phyloP scores from a whole-genome alignment of 1,140 invertebrate genomes.

The Orius laevigatus region DNA sequence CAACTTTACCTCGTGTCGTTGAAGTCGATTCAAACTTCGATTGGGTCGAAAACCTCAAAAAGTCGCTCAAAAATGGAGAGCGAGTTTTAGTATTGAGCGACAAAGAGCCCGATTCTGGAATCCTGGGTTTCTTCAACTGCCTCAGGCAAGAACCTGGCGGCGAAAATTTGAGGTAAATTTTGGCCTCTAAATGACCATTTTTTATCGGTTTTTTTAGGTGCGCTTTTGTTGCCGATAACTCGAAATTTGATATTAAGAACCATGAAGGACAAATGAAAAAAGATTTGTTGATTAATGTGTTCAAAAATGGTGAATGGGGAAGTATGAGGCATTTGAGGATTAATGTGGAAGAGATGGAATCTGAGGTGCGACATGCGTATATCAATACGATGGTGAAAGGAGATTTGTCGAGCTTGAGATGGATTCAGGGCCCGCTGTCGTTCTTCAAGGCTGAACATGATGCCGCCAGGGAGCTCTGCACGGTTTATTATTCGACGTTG shows the following conservation, averaged over 20 bases:
- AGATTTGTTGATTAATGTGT: slow-evolving; percentile 72
- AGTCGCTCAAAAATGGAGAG: slow-evolving; percentile 34
- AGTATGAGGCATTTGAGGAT: slow-evolving; percentile 59
- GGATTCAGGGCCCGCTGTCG: slow-evolving; percentile 75
- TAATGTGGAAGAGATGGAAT: slow-evolving; percentile 38
- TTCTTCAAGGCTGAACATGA: slow-evolving; percentile 25
- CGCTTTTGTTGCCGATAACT: slow-evolving; percentile 10
- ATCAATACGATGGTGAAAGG: slow-evolving; percentile 79
- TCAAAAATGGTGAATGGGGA: slow-evolving; percentile 62
- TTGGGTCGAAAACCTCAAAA: slow-evolving; percentile 31
- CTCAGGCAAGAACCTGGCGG: slow-evolving; percentile 70
- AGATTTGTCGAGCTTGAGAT: slow-evolving; percentile 78
- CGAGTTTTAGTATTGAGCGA: slow-evolving; percentile 51
- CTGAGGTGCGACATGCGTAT: slow-evolving; percentile 69
- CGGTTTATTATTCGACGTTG: slow-evolving; percentile 77
- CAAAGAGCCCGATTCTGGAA: slow-evolving; percentile 49
- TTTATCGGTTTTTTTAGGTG: no score
- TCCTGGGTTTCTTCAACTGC: slow-evolving; percentile 79
- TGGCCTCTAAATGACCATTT: no score
- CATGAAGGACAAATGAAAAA: slow-evolving; percentile 39
- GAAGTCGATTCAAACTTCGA: no score
- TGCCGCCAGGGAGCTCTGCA: slow-evolving; percentile 44
- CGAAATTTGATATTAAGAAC: background rate
- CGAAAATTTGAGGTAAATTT: slow-evolving; percentile 48
- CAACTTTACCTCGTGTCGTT: no score